Base-by-base conservation (phyloP, 2,888 invertebrate genomes). In the Horisme vitalbata region DNA sequence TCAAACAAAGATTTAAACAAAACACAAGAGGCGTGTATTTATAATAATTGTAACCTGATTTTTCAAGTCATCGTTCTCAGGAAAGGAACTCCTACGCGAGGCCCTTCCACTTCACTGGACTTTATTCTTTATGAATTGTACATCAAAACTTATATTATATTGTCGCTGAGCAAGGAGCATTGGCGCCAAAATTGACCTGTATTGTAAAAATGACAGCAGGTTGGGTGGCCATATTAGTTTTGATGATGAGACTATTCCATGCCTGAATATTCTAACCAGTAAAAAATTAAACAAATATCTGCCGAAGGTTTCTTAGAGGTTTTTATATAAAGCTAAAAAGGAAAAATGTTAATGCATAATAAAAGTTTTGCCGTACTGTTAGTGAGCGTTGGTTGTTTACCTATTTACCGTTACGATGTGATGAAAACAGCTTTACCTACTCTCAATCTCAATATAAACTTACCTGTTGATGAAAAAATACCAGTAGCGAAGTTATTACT, bases 1-100 rank as follows among this genome's bases (percentile, higher is more conserved):
- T 79, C n/a, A 82, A 86, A 87, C 86, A 85, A 87, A 87, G 85
- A 81, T 83, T 75, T 85, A 79, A 85, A 82, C 83, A 86, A n/a
- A 89, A 87, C 75, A 87, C 55, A 77, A 77, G 75, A 72, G 71
- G 70, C 78, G 76, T 82, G 85, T 86, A 84, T 84, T 84, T 82
- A 83, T 79, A 75, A 83, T 87, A 85, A 87, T 86, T 85, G 79
- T 78, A 70, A 67, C 55, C 60, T 55, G 63, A 70, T 69, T 68
- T 66, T 62, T 74, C 83, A 60, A 82, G 88, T 89, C 88, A 89
- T 79, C 71, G 59, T 88, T 86, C 83, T 64, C 68, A 70, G 80
- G 79, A 89, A 79, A 58, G 75, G 86, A 86, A 86, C 87, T 84
- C 88, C 88, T 83, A 86, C 84, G 80, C 74, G 59, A 64, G 41